These are phyloP conservation scores for Colletes collaris DNA, from an alignment of 2,888 invertebrate species.

Conservation along the genomic window DNA sequence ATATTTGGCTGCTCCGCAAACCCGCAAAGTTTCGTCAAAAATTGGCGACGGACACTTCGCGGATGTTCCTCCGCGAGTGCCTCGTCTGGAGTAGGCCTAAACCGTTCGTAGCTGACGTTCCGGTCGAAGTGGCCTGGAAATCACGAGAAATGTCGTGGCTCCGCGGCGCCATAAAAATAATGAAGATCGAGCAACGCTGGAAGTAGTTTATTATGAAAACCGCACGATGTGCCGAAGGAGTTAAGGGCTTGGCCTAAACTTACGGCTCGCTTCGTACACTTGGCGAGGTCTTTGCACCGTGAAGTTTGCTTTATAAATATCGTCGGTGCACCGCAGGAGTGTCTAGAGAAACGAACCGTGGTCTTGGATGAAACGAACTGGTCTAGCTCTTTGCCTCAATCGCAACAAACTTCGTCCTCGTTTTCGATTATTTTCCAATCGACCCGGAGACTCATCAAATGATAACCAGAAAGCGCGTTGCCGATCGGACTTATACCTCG, in stretches of 20 bases:
- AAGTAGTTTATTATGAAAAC: conserved; percentile 61
- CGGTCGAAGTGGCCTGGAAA: conserved; percentile 11
- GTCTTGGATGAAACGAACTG: conserved; percentile 53
- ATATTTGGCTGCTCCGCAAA: too few relatives aligned
- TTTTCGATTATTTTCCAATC: conserved; percentile 26
- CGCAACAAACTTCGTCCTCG: conserved; percentile 20
- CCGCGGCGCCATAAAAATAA: conserved; percentile 49
- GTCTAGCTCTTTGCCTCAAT: conserved; percentile 25
- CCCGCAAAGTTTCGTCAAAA: too few relatives aligned
- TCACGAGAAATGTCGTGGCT: conserved; percentile 33
- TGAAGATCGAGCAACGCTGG: conserved; percentile 54
- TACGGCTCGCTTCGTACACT: conserved; percentile 40
- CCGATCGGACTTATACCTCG: too few relatives aligned
- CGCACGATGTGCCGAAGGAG: conserved; percentile 67
- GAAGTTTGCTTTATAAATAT: conserved; percentile 76
- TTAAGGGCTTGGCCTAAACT: conserved; percentile 69
- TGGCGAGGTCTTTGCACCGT: conserved; percentile 70
- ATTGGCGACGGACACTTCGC: too few relatives aligned
- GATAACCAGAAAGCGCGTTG: too few relatives aligned
- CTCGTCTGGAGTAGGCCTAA: too few relatives aligned
- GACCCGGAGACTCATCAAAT: too few relatives aligned
- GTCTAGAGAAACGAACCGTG: conserved; percentile 66
- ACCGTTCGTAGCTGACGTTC: not conserved
- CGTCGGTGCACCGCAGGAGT: conserved; percentile 63
- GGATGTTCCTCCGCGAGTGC: too few relatives aligned